Evolutionary conservation across 2,888 invertebrate genomes (phyloP).

Genomic region (Drosophila birchii): DNA sequence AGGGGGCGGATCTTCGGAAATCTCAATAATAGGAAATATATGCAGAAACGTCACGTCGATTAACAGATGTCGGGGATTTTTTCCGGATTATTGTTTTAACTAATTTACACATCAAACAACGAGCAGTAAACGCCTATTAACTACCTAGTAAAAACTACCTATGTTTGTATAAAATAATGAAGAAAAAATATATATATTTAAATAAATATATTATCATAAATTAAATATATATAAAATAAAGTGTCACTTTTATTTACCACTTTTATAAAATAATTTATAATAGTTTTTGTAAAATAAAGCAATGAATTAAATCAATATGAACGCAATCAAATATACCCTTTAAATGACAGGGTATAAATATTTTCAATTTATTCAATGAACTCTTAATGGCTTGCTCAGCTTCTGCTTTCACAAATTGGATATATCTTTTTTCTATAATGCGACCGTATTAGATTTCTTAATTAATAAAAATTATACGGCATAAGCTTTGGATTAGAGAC

Average conservation of each 20-base stretch:
- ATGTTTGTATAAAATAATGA: no score
- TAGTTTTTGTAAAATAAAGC: no score
- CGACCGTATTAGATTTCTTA: background rate
- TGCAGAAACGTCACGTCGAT: background rate
- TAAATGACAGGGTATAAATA: background rate
- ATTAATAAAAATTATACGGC: background rate
- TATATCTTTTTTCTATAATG: background rate
- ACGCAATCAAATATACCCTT: background rate
- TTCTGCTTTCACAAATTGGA: background rate
- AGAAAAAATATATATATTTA: background rate
- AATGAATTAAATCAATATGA: background rate
- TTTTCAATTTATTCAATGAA: background rate
- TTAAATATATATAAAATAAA: background rate
- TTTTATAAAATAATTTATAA: background rate
- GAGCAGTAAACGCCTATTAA: background rate
- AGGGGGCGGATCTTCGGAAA: slow-evolving; percentile 7
- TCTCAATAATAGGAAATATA: slow-evolving; percentile 9
- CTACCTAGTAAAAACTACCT: background rate
- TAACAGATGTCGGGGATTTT: slow-evolving; percentile 21
- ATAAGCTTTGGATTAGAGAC: background rate
- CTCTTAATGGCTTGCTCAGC: background rate
- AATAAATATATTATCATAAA: no score
- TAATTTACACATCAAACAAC: background rate
- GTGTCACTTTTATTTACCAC: background rate
- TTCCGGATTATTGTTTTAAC: slow-evolving; percentile 5